Percentiles rank a stretch among this genome's conserved stretches.
phyloP scores from a whole-genome alignment of 2,888 invertebrate species.

The Icerya purchasi region DNA sequence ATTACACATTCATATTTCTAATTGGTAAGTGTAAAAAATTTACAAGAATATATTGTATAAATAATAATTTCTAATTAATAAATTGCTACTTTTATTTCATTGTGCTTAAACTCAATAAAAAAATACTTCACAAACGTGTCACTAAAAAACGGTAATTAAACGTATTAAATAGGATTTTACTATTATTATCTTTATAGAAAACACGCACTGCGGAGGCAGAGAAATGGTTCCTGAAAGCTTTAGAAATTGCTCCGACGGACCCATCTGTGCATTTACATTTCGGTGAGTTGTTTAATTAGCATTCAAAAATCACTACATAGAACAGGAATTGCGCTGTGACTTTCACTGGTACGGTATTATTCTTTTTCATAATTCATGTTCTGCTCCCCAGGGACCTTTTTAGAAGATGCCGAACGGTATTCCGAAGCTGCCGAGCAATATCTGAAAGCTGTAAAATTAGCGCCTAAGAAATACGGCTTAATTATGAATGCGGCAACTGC shows the following conservation, averaged over 20 bases:
- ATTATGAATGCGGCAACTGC: conserved; percentile 76
- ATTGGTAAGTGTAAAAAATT: neutral
- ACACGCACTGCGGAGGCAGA: conserved; percentile 67
- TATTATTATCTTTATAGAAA: conserved; percentile 33
- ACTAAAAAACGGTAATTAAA: too few species aligned
- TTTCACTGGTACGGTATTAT: conserved; percentile 1
- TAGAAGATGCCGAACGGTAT: conserved; percentile 54
- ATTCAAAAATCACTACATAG: neutral
- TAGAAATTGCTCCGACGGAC: conserved; percentile 60
- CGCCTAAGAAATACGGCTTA: conserved; percentile 58
- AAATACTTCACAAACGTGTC: too few species aligned
- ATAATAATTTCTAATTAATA: neutral
- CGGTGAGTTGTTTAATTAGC: conserved; percentile 33
- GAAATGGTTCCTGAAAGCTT: conserved; percentile 67
- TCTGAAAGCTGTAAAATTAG: conserved; percentile 52
- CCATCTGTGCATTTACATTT: conserved; percentile 73
- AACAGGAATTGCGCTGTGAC: neutral
- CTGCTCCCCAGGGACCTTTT: conserved; percentile 52
- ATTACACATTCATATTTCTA: too few species aligned
- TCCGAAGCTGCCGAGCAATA: conserved; percentile 64
- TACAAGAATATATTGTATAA: neutral
- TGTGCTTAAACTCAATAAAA: too few species aligned
- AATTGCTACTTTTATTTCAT: too few species aligned
- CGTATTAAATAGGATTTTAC: conserved; percentile 4
- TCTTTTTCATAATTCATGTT: neutral